Percentiles rank a stretch among this genome's conserved stretches.
Evolutionary conservation across 2,888 invertebrate species (phyloP).

Genomic region (Danaus chrysippus): DNA sequence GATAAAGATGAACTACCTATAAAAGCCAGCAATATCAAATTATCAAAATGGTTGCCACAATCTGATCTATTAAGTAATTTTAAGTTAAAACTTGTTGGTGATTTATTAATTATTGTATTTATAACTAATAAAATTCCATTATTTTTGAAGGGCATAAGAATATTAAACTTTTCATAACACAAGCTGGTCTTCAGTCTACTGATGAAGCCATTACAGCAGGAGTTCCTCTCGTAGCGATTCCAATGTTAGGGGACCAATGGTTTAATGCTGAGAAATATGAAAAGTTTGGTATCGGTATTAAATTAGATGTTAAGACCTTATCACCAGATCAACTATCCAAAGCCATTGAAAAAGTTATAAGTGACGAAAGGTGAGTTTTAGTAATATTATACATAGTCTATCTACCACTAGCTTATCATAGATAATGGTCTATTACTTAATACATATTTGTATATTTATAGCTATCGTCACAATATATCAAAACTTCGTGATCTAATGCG

Average conservation of each 20-base stretch:
- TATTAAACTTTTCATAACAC: conserved; percentile 61
- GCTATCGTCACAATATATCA: conserved; percentile 40
- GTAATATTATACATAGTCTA: not conserved
- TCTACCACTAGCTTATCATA: not conserved
- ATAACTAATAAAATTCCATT: not conserved
- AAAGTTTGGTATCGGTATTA: conserved; percentile 21
- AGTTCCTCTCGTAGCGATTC: conserved; percentile 42
- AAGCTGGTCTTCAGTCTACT: conserved; percentile 62
- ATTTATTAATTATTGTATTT: not conserved
- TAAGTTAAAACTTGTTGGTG: too few relatives aligned
- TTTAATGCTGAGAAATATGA: conserved; percentile 16
- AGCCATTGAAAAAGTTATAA: conserved; percentile 32
- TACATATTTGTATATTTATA: conserved; percentile 22
- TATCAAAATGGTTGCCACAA: conserved; percentile 69
- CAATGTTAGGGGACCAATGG: conserved; percentile 3
- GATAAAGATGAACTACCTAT: conserved; percentile 50
- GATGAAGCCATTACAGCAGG: conserved; percentile 31
- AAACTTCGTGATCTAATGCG: conserved; percentile 41
- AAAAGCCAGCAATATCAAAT: conserved; percentile 53
- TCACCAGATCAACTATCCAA: conserved; percentile 34
- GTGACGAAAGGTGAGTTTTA: conserved; percentile 31
- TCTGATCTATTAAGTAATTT: conserved; percentile 55
- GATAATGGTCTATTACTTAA: too few relatives aligned
- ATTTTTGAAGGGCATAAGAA: conserved; percentile 53
- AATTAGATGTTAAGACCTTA: conserved; percentile 26